Evolutionary conservation across 2,113 vertebrate species (phyloP), one percentile per base, ranked within the genome.

Genomic region (Dendrocopos noguchii): DNA sequence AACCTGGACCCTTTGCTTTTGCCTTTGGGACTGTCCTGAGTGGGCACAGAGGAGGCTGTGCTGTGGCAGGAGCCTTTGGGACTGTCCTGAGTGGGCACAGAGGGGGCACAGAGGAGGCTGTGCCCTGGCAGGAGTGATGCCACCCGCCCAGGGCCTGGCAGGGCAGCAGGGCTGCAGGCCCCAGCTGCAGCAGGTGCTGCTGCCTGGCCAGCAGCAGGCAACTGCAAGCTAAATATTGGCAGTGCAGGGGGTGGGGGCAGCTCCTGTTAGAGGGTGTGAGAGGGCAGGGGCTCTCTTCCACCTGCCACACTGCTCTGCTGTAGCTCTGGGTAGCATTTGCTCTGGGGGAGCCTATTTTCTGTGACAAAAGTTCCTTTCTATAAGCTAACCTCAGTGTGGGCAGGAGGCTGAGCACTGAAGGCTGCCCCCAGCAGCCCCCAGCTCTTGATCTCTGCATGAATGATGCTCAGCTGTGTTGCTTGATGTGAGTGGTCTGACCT

Each of bases 331-430:
- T 97, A 96, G 88, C 87, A 94, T 94, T 96, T 93, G 95, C 96
- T 96, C 83, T 77, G 83, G 93, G 93, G 97, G 96, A 96, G 95
- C 63, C 89, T 96, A 92, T 60, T 60, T n/a, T 97, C 97, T 98
- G 96, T 95, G 75, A 96, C 78, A 73, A 97, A 97, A 94, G 88
- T 93, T 94, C 47, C 52, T 97, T 97, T 98, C 98, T 98, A 93
- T 97, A 97, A 80, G 87, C 96, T 5, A 64, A 36, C 12, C 21
- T 21, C 50, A 52, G 4, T 12, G 12, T 84, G 84, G 66, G 57
- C 31, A 74, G 94, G 95, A 93, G 95, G 86, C 90, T 91, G 73
- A 90, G 63, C 67, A 67, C 84, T 82, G 80, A 53, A 42, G 80
- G 70, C 28, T 56, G 53, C 60, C 57, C 28, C 64, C 50, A 56